Conservation (phyloP, 2,888 invertebrate species). For the Ephialtes manifestator region DNA sequence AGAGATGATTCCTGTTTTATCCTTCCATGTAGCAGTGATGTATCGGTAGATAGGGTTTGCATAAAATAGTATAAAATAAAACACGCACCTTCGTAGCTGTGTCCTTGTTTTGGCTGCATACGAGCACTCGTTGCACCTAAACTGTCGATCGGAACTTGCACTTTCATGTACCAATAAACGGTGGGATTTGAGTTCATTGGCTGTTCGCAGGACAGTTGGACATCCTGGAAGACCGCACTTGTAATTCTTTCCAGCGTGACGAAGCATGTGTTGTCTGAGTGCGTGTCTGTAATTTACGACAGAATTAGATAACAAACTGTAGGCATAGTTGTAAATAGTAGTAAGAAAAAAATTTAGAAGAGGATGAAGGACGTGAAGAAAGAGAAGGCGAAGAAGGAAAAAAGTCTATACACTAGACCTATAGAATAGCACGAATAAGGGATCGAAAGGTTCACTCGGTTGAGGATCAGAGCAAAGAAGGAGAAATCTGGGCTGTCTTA, state of each 20-base stretch:
- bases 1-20: too few relatives aligned
- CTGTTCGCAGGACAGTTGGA: conserved; percentile 87
- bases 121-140: conserved; percentile 88
- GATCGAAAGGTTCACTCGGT: neutral
- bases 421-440: neutral
- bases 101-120: conserved; percentile 84
- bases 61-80: neutral
- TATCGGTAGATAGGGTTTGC: too few relatives aligned
- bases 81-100: conserved; percentile 86
- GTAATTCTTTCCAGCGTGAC: conserved; percentile 87
- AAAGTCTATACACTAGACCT: neutral
- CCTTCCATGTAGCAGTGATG: too few relatives aligned
- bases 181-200: conserved; percentile 88
- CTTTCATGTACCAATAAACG: conserved; percentile 87
- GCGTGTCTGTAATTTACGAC: conserved; percentile 86
- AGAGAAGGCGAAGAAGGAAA: neutral
- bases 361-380: neutral
- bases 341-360: neutral
- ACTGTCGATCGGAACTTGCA: conserved; percentile 86
- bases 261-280: conserved; percentile 88
- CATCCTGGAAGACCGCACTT: conserved; percentile 88
- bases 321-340: neutral
- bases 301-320: conserved; percentile 34
- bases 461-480: neutral
- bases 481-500: conserved; percentile 4